These are phyloP conservation scores for Hippocampus zosterae DNA, from an alignment of 2,113 vertebrate genomes.

Conservation along the genomic window DNA sequence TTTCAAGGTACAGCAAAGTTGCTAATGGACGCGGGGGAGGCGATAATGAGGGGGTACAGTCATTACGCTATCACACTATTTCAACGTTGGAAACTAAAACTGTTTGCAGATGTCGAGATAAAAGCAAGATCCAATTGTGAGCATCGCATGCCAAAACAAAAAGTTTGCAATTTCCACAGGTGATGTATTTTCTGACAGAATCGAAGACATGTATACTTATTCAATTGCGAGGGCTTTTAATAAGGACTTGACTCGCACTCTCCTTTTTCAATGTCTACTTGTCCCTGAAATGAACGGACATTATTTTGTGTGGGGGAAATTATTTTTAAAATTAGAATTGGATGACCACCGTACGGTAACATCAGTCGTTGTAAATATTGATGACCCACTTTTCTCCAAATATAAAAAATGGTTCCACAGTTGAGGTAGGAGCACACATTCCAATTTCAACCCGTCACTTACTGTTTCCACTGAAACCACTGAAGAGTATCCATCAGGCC, in stretches of 20 bases:
- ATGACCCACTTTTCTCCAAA: background rate
- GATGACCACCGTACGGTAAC: background rate
- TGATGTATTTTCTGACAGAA: too few relatives aligned
- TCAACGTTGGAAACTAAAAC: constrained; percentile 27
- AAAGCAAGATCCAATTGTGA: constrained; percentile 24
- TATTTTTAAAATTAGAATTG: background rate
- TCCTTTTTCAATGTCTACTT: too few relatives aligned
- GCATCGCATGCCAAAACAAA: constrained; percentile 5
- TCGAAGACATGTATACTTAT: too few relatives aligned
- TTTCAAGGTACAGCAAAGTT: constrained; percentile 9
- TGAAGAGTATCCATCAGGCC: constrained; percentile 41
- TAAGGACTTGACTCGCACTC: too few relatives aligned
- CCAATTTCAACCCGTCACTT: constrained; percentile 21
- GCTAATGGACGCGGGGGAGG: too few relatives aligned
- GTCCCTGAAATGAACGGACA: too few relatives aligned
- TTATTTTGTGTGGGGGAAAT: too few relatives aligned
- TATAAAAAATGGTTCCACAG: background rate
- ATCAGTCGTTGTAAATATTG: background rate
- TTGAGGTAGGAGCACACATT: background rate
- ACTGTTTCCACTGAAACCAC: constrained; percentile 23
- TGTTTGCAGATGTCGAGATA: constrained; percentile 47
- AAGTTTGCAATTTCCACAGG: background rate
- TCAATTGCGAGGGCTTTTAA: too few relatives aligned
- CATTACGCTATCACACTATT: constrained; percentile 29
- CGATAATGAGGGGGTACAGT: constrained; percentile 15